Base-by-base conservation (phyloP, 2,888 invertebrate genomes). In the Lymantria monacha region DNA sequence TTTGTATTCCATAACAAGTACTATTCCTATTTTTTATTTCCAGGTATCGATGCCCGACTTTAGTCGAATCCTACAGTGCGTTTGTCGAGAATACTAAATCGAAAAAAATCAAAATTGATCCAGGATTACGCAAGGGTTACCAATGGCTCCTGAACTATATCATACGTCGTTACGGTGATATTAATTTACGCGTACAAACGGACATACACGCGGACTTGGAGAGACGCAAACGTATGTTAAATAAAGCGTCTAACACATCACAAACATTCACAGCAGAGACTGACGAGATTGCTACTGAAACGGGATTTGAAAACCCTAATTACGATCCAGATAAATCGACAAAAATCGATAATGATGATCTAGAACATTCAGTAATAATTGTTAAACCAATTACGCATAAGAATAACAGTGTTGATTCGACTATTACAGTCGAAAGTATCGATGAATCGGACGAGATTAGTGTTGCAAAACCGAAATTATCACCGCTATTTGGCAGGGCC, bases 31-130 rank as follows among this genome's bases (percentile, higher is more conserved):
- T 22, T 3, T 22, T 2, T 22, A 22, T 33, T 61, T 71, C 9
- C 76, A 92, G 92, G 61, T 94, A 94, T 77, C 93, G 94, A 70
- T 96, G 96, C 78, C 96, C 96, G 0, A 97, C 97, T 0, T 88
- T 96, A 74, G 95, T 97, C 0, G 96, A 97, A 84, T 94, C 94
- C 1, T 95, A 95, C 83, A 93, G 93, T 12, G 93, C 94, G 0
- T 50, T 81, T 13, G 65, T 71, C 0, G 55, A 70, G 3, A 74
- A 76, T n/a, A 61, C 45, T 0, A 85, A 79, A 30, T 62, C 74
- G 0, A 88, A 83, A 60, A 92, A 92, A 46, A 81, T 84, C 3
- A 94, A 93, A 80, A 84, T 94, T 52, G 95, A 96, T 69, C 92
- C 92, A 0, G 94, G 94, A 0, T 93, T 96, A 9, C 92, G 93